Evolutionary conservation across 1,140 invertebrate species (phyloP).

Genomic region (Coenobita brevimanus): DNA sequence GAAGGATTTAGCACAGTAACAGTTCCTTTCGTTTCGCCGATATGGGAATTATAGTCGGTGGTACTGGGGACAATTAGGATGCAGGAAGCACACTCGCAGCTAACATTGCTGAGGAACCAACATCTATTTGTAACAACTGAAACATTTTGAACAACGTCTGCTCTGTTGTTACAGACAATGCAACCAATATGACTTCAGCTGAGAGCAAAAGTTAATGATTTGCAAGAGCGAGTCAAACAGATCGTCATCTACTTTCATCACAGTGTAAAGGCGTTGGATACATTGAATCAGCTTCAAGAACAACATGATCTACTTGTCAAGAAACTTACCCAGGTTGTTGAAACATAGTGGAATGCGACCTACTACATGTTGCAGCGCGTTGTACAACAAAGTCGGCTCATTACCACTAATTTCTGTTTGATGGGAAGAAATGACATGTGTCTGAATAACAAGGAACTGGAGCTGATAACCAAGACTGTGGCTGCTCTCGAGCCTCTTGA

Average conservation of each 20-base stretch:
- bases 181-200: neutral
- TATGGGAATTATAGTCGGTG: neutral
- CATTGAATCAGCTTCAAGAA: neutral
- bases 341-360: conserved; percentile 1
- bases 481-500: too few relatives aligned
- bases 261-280: conserved; percentile 12
- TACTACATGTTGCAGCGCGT: neutral
- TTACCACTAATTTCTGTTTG: too few relatives aligned
- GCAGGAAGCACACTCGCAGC: neutral
- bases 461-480: too few relatives aligned
- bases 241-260: neutral
- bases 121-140: neutral
- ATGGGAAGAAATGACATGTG: too few relatives aligned
- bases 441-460: too few relatives aligned
- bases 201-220: neutral
- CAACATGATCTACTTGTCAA: neutral
- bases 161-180: neutral
- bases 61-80: neutral
- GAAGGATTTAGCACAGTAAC: neutral
- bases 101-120: neutral
- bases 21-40: neutral
- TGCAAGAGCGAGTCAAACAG: neutral
- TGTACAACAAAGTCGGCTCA: too few relatives aligned
- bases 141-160: neutral
- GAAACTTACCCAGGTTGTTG: conserved; percentile 5